phyloP scores from a whole-genome alignment of 2,888 invertebrate species.

The Troglohyphantes excavatus region DNA sequence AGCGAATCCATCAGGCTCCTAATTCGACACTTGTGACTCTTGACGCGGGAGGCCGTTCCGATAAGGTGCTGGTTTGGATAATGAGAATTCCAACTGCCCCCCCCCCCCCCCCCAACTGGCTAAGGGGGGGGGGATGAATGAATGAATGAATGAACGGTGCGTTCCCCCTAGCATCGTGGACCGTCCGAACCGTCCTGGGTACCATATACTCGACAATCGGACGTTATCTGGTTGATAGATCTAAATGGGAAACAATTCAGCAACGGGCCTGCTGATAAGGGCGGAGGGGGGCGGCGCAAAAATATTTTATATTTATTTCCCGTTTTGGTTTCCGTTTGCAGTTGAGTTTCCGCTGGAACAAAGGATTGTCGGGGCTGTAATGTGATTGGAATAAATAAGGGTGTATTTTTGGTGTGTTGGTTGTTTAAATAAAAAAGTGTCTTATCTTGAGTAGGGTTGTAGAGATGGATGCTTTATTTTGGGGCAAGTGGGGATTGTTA shows the following conservation, averaged over 20 bases:
- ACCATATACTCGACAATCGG: conserved; percentile 47
- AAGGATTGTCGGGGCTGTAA: neutral
- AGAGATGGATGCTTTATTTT: too few relatives aligned
- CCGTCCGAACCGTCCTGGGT: conserved; percentile 10
- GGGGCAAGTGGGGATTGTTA: too few relatives aligned
- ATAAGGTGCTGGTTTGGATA: conserved; percentile 63
- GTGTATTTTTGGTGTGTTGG: neutral
- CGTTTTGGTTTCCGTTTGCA: conserved; percentile 10
- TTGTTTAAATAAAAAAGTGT: neutral
- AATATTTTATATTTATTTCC: conserved; percentile 24
- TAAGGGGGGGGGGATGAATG: conserved; percentile 3
- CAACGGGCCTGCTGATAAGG: conserved; percentile 29
- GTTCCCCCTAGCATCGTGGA: neutral
- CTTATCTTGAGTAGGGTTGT: too few relatives aligned
- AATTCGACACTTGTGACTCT: conserved; percentile 72
- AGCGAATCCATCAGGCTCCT: conserved; percentile 62
- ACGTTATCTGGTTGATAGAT: conserved; percentile 63
- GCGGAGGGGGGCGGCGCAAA: too few relatives aligned
- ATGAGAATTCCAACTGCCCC: conserved; percentile 47
- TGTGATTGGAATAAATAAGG: neutral
- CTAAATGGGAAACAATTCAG: conserved; percentile 64
- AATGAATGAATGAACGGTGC: too few relatives aligned
- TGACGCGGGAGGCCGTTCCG: conserved; percentile 58
- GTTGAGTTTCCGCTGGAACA: neutral
- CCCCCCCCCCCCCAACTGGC: conserved; percentile 28